Conservation (phyloP, 2,797 vertebrate genomes). For the Amblyopsis hoosieri region DNA sequence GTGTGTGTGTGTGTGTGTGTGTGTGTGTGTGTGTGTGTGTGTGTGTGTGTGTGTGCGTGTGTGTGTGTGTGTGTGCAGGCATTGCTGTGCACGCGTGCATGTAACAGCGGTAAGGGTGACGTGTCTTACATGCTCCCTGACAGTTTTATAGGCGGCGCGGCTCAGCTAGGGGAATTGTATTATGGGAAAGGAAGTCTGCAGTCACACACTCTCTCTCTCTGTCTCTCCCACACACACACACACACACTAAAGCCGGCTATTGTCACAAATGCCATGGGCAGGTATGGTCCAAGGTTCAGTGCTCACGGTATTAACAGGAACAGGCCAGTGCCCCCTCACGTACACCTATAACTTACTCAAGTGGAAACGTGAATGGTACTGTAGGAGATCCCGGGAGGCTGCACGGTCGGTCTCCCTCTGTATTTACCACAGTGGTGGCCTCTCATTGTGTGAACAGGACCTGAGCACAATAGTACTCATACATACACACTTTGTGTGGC, state of each 20-base stretch:
- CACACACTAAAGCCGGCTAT: neutral
- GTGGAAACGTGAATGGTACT: slow-evolving; percentile 60
- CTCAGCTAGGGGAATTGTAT: slow-evolving; percentile 81
- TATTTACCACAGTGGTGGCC: slow-evolving; percentile 28
- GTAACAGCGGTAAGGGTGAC: slow-evolving; percentile 83
- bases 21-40: too few relatives aligned
- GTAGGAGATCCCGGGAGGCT: too few relatives aligned
- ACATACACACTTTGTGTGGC: too few relatives aligned
- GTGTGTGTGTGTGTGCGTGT: slow-evolving; percentile 21
- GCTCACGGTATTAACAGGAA: slow-evolving; percentile 85
- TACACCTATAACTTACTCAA: slow-evolving; percentile 78
- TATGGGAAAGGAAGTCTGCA: slow-evolving; percentile 80
- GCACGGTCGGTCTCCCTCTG: slow-evolving; percentile 4
- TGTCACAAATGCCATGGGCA: slow-evolving; percentile 79
- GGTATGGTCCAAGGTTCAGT: slow-evolving; percentile 86
- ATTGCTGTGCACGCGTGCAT: slow-evolving; percentile 52
- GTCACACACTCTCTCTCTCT: slow-evolving; percentile 28
- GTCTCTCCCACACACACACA: neutral
- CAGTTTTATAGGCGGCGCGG: slow-evolving; percentile 85
- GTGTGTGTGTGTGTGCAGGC: slow-evolving; percentile 28
- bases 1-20: too few relatives aligned
- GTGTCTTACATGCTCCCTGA: slow-evolving; percentile 85
- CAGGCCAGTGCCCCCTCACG: slow-evolving; percentile 81
- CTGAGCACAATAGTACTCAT: too few relatives aligned
- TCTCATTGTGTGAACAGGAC: too few relatives aligned